Conservation (phyloP, 2,888 invertebrate genomes). For the Ophraella communa region DNA sequence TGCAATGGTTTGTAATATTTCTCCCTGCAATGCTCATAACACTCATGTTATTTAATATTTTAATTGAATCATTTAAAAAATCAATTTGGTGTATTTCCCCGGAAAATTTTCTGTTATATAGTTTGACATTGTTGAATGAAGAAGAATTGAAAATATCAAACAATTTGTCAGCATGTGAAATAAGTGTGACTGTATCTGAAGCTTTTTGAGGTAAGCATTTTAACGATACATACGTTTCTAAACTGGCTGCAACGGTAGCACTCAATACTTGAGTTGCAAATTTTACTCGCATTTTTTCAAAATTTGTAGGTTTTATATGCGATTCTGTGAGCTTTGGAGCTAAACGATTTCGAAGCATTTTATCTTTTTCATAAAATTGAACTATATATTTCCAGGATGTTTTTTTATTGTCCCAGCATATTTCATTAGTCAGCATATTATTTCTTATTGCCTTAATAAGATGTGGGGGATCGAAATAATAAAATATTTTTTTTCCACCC, state of each 20-base stretch:
- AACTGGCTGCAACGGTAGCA: conserved; percentile 32
- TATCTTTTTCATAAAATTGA: conserved; percentile 34
- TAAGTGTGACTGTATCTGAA: conserved; percentile 23
- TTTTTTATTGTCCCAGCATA: conserved; percentile 13
- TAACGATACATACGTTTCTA: conserved; percentile 27
- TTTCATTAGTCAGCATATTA: conserved; percentile 26
- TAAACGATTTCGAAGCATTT: conserved; percentile 11
- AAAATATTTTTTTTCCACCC: conserved; percentile 14
- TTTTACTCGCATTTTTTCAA: conserved; percentile 39
- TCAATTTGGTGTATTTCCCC: conserved; percentile 13
- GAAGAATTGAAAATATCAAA: conserved; percentile 34
- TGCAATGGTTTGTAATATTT: neutral
- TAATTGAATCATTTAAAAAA: neutral
- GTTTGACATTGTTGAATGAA: conserved; percentile 24
- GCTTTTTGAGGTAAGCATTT: conserved; percentile 26
- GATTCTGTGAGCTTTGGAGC: conserved; percentile 36
- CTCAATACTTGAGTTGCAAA: conserved; percentile 37
- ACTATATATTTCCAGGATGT: conserved; percentile 31
- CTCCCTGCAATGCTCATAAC: too few relatives aligned
- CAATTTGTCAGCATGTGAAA: conserved; percentile 27
- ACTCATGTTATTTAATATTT: neutral
- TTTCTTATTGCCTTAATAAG: conserved; percentile 33
- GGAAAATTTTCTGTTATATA: conserved; percentile 26
- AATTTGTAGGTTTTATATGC: conserved; percentile 34
- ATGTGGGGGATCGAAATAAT: conserved; percentile 28